Evolutionary conservation across 2,888 invertebrate genomes (phyloP).

Genomic region (Himalopsyche anomala): DNA sequence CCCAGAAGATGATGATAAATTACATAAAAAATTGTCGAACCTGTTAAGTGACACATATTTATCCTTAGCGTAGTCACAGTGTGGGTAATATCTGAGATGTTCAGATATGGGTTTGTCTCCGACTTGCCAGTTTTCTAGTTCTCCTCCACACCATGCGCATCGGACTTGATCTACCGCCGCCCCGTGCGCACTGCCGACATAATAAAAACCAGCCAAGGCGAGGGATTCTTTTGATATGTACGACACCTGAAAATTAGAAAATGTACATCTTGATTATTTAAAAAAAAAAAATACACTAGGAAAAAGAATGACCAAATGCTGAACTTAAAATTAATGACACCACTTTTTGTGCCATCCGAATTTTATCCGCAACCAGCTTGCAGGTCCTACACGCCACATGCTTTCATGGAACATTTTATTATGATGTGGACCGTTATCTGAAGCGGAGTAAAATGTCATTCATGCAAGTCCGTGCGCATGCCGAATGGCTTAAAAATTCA

Average conservation of each 20-base stretch:
- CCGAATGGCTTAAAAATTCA: no score
- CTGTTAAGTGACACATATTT: conserved; percentile 67
- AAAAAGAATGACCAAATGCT: no score
- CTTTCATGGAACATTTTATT: no score
- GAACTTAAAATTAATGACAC: no score
- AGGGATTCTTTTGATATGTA: conserved; percentile 82
- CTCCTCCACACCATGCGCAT: conserved; percentile 89
- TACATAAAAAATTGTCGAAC: conserved; percentile 67
- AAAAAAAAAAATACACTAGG: no score
- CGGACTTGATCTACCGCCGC: conserved; percentile 79
- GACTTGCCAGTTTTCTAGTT: conserved; percentile 81
- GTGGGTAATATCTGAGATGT: conserved; percentile 80
- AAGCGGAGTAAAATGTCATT: no score
- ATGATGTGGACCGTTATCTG: no score
- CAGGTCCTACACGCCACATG: no score
- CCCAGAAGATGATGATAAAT: no score
- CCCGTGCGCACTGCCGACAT: conserved; percentile 78
- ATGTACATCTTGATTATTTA: neutral
- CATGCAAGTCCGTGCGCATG: no score
- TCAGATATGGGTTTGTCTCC: conserved; percentile 83
- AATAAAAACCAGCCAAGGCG: conserved; percentile 92
- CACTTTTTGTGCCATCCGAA: no score
- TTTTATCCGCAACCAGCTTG: no score
- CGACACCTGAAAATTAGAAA: conserved; percentile 69
- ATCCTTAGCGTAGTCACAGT: conserved; percentile 75